A percentile compares a stretch with the other conserved stretches of the same genome.
phyloP scores from a whole-genome alignment of 2,113 vertebrate genomes.

The Onychostruthus taczanowskii region DNA sequence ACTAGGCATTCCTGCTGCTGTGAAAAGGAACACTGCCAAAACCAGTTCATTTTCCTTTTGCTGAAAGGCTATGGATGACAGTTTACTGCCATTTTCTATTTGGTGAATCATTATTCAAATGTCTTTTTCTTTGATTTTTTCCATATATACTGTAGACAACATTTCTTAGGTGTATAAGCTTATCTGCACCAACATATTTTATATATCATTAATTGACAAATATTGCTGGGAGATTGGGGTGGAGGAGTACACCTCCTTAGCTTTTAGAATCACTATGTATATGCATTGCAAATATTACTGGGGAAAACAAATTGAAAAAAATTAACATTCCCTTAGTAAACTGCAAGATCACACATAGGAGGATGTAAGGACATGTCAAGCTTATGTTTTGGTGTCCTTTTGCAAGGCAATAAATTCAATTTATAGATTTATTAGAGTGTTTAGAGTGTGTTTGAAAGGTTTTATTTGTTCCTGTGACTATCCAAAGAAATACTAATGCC shows the following conservation, averaged over 20 bases:
- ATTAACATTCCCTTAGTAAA: background rate
- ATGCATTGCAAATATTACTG: background rate
- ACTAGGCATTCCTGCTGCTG: background rate
- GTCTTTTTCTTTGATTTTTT: background rate
- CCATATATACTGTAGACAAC: background rate
- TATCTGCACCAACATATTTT: background rate
- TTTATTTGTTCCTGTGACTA: constrained; percentile 46
- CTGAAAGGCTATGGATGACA: constrained; percentile 13
- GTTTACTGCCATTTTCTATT: constrained; percentile 9
- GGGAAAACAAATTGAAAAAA: background rate
- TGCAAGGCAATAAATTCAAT: constrained; percentile 21
- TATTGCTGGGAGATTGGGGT: background rate
- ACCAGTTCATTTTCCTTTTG: background rate
- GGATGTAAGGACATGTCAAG: constrained; percentile 8
- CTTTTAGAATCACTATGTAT: background rate
- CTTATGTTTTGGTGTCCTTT: background rate
- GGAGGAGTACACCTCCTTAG: background rate
- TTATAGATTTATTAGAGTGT: background rate
- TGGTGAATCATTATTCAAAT: constrained; percentile 28
- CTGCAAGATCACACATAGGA: background rate
- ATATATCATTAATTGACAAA: background rate
- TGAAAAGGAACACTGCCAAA: constrained; percentile 40
- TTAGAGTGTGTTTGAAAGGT: constrained; percentile 17
- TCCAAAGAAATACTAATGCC: constrained; percentile 30
- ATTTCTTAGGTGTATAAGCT: constrained; percentile 2